Percentiles rank a stretch among this genome's conserved stretches.
Conservation (phyloP, 2,113 vertebrate species). For the Holacanthus passer region DNA sequence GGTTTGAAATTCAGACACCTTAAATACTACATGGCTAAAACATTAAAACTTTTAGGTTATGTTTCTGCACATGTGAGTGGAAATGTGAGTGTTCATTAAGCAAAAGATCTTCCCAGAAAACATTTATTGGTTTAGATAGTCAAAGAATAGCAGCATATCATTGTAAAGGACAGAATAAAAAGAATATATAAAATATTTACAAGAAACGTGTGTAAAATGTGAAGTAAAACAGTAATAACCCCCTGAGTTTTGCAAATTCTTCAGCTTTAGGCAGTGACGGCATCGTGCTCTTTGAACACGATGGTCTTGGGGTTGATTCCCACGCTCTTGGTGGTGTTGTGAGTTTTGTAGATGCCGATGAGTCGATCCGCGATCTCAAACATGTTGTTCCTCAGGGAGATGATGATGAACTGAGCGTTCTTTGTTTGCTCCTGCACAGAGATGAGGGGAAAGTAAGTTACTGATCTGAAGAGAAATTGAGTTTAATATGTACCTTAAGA, state of each 20-base stretch:
- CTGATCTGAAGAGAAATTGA: not conserved
- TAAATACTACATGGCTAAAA: too few relatives aligned
- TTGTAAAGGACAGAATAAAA: not conserved
- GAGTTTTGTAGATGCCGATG: conserved; percentile 97
- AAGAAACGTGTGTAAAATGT: conserved; percentile 4
- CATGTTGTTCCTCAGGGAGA: conserved; percentile 99
- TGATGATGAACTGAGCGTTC: conserved; percentile 99
- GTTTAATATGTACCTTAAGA: not conserved
- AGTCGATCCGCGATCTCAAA: conserved; percentile 97
- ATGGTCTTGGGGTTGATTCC: conserved; percentile 94
- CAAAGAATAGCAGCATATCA: conserved; percentile 68
- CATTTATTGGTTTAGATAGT: conserved; percentile 58
- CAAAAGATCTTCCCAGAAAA: not conserved
- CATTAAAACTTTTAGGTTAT: too few relatives aligned
- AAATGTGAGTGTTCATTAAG: too few relatives aligned
- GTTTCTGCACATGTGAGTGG: too few relatives aligned
- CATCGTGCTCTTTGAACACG: conserved; percentile 84
- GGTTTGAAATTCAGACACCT: too few relatives aligned
- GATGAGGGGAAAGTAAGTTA: conserved; percentile 13
- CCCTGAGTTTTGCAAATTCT: not conserved
- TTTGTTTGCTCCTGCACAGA: conserved; percentile 95
- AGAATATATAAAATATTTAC: conserved; percentile 58
- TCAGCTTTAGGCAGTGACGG: conserved; percentile 9
- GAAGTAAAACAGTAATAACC: not conserved
- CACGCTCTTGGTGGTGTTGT: conserved; percentile 95